Conservation (phyloP, 2,113 vertebrate species). For the Paracyprichromis sp. region DNA sequence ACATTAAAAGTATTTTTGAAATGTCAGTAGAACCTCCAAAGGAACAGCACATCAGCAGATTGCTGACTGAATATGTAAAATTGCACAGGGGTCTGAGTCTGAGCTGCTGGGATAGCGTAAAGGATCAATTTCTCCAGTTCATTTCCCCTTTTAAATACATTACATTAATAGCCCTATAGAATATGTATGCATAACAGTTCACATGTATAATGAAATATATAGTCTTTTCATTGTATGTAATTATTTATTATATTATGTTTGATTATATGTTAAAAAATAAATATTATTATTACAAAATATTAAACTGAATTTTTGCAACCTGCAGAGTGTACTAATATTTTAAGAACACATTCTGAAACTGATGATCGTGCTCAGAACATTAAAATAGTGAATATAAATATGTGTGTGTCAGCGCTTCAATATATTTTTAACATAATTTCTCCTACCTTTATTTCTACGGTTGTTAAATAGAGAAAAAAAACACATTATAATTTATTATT, state of each 20-base stretch:
- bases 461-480: neutral
- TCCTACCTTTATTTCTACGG: neutral
- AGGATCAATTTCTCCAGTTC: neutral
- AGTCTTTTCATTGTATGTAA: neutral
- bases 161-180: neutral
- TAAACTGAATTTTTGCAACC: neutral
- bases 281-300: neutral
- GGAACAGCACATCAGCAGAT: neutral
- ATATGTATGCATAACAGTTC: neutral
- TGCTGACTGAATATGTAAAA: neutral
- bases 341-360: neutral
- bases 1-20: neutral
- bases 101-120: neutral
- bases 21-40: neutral
- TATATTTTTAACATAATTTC: neutral
- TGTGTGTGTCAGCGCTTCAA: neutral
- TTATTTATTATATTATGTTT: neutral
- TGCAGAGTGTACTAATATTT: neutral
- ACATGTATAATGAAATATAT: neutral
- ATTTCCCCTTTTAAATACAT: neutral
- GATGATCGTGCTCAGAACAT: neutral
- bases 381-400: neutral
- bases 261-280: neutral
- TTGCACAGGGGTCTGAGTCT: neutral
- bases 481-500: neutral